Base-by-base conservation (phyloP, 2,113 vertebrate genomes). In the Brachyhypopomus gauderio region DNA sequence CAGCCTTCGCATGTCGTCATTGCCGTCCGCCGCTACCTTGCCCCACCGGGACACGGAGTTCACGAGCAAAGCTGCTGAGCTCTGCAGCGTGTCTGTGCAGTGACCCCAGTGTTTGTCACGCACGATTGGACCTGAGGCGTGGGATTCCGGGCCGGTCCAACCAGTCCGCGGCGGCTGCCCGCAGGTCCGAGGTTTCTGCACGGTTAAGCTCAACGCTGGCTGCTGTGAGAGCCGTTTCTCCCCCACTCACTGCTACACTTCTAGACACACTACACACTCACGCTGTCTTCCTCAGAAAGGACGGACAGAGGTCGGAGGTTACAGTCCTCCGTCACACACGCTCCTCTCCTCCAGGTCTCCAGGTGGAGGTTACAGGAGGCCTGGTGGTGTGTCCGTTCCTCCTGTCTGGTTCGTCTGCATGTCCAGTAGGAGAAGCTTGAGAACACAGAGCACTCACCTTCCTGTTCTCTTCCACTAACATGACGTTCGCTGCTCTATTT, bases 81-180 rank as follows among this genome's bases (percentile, higher is more conserved):
- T 77, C 25, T 78, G 73, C 66, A 45, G 45, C 41, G 23, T 75
- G 23, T 67, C 38, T 74, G 59, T 62, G 1, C 72, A 20, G n/a
- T 59, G 67, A 52, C 34, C 60, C 9, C 27, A 64, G 14, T 38
- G 25, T 77, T 81, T 67, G 41, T 45, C 22, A 30, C 52, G 17
- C 19, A 67, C 17, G 2, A 20, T 79, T 71, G 56, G 20, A 62
- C 64, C 55, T 77, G 34, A 9, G 34, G 56, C 9, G 70, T n/a
- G 30, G 23, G 55, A 48, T 5, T 34, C 64, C 60, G 25, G n/a
- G 58, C 83, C 59, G 80, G 70, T 75, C 36, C 72, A 81, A 83
- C 87, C 17, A 80, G 86, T 86, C 86, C 34, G 72, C 73, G 55
- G 52, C 81, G 70, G 25, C 71, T 34, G 55, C 74, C 73, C 72